Base-by-base conservation (phyloP, 2,113 vertebrate species). In the Bubo blakistoni region DNA sequence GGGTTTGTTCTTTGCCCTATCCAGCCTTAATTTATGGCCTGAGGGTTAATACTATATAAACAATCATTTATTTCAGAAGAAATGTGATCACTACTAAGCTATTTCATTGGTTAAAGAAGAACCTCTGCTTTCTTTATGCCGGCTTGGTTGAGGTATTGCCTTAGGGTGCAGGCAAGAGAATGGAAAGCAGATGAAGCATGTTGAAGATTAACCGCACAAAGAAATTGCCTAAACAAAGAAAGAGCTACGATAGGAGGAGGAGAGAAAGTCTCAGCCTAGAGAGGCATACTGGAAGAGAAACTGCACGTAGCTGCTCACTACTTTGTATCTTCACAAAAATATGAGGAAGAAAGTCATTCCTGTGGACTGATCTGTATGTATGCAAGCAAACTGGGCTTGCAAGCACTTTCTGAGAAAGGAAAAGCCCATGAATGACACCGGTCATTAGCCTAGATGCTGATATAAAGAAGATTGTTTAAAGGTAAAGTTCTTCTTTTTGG, bases 131-230 rank as follows among this genome's bases (percentile, higher is more conserved):
- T 59, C 73, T 91, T 94, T 86, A 57, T 90, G 79, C 85, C 87
- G 93, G 69, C 36, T 87, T 73, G 54, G 25, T 32, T 94, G 81
- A 95, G 66, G 92, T 92, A 95, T 96, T 96, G 88, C 88, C 55
- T 82, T 77, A 26, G 86, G 69, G 78, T 94, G 61, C 42, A 81
- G 55, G 54, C 79, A 77, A 80, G 65, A 70, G 86, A 97, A 97
- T 84, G 76, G 79, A 94, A 96, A 96, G 51, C 91, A 96, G 86
- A 92, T 96, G 90, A 95, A 89, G 69, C 76, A 80, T 89, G 77
- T n/a, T 81, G 86, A 89, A 89, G 69, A 93, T 94, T 92, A 95
- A 77, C n/a, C 17, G 49, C 77, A 94, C 81, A 95, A 96, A 95
- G 74, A 92, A 92, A 80, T 29, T 86, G 61, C 79, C 42, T 61